These are phyloP conservation scores for Erebia aethiops DNA, from an alignment of 2,888 invertebrate species.

Conservation along the genomic window DNA sequence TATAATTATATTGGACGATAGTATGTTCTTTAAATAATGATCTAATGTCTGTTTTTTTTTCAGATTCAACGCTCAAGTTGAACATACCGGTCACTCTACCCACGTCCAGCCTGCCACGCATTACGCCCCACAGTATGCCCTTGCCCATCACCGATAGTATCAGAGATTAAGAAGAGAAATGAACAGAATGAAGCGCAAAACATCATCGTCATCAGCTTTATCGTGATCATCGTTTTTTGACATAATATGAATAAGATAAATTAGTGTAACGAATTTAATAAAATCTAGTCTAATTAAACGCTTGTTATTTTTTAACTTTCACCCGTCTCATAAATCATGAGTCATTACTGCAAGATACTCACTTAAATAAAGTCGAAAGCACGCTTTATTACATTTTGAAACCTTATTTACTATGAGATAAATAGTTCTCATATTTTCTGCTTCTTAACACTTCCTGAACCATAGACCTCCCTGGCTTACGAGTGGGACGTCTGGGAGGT, in stretches of 20 bases:
- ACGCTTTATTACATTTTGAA: not conserved
- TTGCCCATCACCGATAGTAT: not conserved
- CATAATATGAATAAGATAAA: not conserved
- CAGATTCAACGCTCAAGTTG: conserved; percentile 83
- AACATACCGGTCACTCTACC: conserved; percentile 69
- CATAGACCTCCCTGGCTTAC: no score
- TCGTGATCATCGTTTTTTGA: not conserved
- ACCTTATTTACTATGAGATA: not conserved
- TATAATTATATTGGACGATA: no score
- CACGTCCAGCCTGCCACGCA: conserved; percentile 47
- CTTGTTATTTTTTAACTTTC: not conserved
- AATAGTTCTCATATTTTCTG: no score
- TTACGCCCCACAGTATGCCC: conserved; percentile 8
- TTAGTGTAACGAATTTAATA: not conserved
- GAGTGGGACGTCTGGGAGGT: no score
- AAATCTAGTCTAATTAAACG: conserved; percentile 4
- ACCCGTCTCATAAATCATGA: not conserved
- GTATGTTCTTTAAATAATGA: no score
- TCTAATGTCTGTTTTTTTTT: conserved; percentile 21
- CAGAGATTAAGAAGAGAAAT: not conserved
- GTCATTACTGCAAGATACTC: not conserved
- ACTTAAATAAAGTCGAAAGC: not conserved
- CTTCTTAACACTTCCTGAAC: no score
- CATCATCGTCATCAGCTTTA: not conserved
- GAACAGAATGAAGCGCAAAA: not conserved